Base-by-base conservation (phyloP, 2,797 vertebrate genomes). In the Silurus lanzhouensis region DNA sequence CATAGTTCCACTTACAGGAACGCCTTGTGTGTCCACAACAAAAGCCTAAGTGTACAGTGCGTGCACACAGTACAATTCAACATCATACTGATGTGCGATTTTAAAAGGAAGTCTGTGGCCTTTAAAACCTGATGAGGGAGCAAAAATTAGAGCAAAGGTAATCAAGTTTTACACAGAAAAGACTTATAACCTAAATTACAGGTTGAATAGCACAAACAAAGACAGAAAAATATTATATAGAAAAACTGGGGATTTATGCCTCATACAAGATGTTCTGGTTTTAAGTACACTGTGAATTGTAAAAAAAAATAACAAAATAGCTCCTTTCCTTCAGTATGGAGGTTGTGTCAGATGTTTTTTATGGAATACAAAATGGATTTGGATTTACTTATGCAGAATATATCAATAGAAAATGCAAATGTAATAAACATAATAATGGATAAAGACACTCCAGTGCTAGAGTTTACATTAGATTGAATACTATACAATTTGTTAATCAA, bases 141-240 rank as follows among this genome's bases (percentile, higher is more conserved):
- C 46, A 6, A 75, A 44, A 67, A 61, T 66, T 63, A 81, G 14
- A 27, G 61, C 19, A 17, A 2, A 31, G 66, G 78, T 79, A 79
- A 83, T 81, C 79, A 27, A 76, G 84, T 76, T 82, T 89, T 75
- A 85, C 85, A 86, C 89, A 63, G 68, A 90, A 90, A 89, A 1
- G 89, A 86, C 84, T 81, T 58, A 77, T 58, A 12, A 22, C 6
- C 31, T 61, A 79, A 79, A 63, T 8, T 14, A 20, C 20, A 79
- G 31, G 76, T 46, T 12, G 20, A n/a, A 14, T 79, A 27, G 13
- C n/a, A 63, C 58, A 63, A 19, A 63, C 31, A 15, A 7, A 60
- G 31, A 58, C 38, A 38, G 38, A 38, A 38, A 38, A 38, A 38
- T 38, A 13, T n/a, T 38, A 13, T n/a, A 57, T 71, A 25, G 6